A percentile compares a stretch with the other conserved stretches of the same genome.
These are phyloP conservation scores for Mechanitis mazaeus DNA, from an alignment of 2,888 invertebrate species.

Conservation along the genomic window DNA sequence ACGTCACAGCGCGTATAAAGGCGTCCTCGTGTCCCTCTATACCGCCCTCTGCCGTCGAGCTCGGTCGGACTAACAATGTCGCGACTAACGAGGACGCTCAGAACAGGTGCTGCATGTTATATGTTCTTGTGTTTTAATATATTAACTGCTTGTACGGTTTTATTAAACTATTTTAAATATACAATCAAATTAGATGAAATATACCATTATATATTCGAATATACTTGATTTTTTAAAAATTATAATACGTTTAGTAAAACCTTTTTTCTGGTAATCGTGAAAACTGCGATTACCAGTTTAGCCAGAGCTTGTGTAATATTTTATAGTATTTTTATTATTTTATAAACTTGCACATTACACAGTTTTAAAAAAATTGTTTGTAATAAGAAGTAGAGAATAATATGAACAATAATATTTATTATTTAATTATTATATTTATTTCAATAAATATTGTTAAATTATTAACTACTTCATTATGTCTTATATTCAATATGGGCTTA, in stretches of 20 bases:
- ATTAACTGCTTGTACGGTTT: conserved; percentile 19
- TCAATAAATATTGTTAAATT: no score
- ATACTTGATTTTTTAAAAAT: not conserved
- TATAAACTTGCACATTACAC: not conserved
- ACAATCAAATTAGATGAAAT: no score
- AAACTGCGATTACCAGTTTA: not conserved
- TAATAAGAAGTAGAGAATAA: no score
- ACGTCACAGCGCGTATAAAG: conserved; percentile 92
- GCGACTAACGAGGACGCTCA: conserved; percentile 63
- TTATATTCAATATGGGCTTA: no score
- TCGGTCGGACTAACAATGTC: conserved; percentile 54
- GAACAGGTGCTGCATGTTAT: conserved; percentile 67
- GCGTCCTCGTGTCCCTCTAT: conserved; percentile 88
- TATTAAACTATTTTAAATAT: not conserved
- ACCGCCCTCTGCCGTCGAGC: conserved; percentile 74
- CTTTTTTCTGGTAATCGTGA: not conserved
- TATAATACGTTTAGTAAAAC: not conserved
- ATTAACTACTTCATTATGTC: no score
- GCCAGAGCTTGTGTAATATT: not conserved
- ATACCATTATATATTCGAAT: not conserved
- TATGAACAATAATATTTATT: no score
- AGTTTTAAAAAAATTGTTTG: not conserved
- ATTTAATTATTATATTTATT: no score
- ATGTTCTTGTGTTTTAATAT: conserved; percentile 29
- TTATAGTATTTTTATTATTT: not conserved